Base-by-base conservation (phyloP, 1,140 invertebrate species). In the Penaeus vannamei region DNA sequence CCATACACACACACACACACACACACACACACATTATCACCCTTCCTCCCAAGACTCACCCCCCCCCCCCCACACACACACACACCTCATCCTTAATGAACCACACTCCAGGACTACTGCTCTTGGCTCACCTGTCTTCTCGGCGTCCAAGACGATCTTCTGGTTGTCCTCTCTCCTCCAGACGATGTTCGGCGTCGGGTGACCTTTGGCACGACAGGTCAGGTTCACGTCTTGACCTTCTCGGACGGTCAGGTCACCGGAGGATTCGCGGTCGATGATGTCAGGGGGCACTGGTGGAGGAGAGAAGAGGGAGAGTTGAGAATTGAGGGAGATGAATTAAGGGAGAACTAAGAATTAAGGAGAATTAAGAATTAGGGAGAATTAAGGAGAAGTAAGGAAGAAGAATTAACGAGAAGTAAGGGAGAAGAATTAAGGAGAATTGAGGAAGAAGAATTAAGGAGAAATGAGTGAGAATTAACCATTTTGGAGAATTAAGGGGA, bases 161-260 rank as follows among this genome's bases (percentile, higher is more conserved):
- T 86, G 82, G 77, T 83, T 87, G 93, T 98, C 97, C 93, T 98
- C 97, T 91, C 97, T 94, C 93, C 97, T 96, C 97, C 98, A 98
- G 93, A 96, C 97, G 92, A 98, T 97, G 91, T 94, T 96, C 8
- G 98, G 98, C 91, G 95, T 94, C 32, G 98, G 98, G 92, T 96
- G 97, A 92, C 98, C 97, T 91, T 96, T 96, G 90, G 97, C 97
- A 93, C 96, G 96, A 93, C 97, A 98, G 90, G 95, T 95, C 87
- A 98, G 93, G n/a, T 96, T 97, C 84, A 98, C 97, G 93, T 98
- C 98, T 88, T 97, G 95, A 86, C 96, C 96, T 94, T 98, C 97
- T 32, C 97, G 95, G 32, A 98, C 97, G 91, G 98, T 97, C 53
- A 97, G 96, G 93, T 98, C 97, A 91, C 97, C 97, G 92, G 97